These are phyloP conservation scores for Lindbergichthys nudifrons DNA, from an alignment of 2,797 vertebrate species.

Conservation along the genomic window DNA sequence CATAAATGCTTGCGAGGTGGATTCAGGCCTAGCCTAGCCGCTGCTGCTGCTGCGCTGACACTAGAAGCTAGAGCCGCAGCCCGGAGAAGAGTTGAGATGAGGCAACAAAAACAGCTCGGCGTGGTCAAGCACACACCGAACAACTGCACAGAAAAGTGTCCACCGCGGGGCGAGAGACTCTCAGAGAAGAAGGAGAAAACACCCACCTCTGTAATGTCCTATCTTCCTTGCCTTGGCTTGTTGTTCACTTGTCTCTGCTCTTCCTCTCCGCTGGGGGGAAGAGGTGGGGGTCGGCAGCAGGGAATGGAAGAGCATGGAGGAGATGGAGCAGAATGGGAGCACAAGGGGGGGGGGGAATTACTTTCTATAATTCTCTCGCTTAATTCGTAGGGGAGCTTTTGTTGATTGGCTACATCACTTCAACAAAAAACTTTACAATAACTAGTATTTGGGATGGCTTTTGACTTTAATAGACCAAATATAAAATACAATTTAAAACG, in stretches of 20 bases:
- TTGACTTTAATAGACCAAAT: neutral
- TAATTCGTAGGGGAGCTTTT: neutral
- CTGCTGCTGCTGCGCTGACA: conserved; percentile 41
- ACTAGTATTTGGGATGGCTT: neutral
- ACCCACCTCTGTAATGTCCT: conserved; percentile 78
- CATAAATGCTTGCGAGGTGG: conserved; percentile 56
- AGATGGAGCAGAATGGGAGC: neutral
- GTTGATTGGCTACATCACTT: rapidly evolving
- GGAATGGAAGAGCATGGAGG: neutral
- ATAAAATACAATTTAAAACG: too few relatives aligned
- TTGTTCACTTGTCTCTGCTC: conserved; percentile 81
- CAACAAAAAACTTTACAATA: neutral
- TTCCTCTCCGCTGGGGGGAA: conserved; percentile 76
- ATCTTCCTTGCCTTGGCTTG: conserved; percentile 64
- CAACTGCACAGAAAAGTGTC: neutral
- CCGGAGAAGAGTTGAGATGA: conserved; percentile 32
- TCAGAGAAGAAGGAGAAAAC: conserved; percentile 48
- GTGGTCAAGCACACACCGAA: neutral
- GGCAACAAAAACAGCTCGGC: conserved; percentile 28
- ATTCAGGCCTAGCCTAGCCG: conserved; percentile 69
- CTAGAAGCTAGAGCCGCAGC: conserved; percentile 48
- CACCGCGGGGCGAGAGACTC: neutral
- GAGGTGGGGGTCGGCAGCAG: neutral
- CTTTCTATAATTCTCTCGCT: neutral
- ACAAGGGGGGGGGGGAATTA: neutral